phyloP scores from a whole-genome alignment of 2,797 vertebrate species.

The Triplophysa bombifrons region DNA sequence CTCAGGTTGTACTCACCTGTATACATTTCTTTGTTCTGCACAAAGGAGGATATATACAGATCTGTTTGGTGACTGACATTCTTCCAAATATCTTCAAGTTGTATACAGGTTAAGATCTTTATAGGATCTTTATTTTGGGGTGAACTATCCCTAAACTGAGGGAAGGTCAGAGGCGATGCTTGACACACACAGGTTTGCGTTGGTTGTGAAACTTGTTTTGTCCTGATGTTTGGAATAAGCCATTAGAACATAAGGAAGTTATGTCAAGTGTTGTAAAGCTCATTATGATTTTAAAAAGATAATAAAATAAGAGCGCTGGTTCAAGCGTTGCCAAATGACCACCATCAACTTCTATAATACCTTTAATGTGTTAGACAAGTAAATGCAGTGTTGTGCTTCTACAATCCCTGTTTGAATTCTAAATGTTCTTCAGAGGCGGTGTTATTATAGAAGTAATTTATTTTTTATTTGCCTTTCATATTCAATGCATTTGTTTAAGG shows the following conservation, averaged over 20 bases:
- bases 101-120: no score
- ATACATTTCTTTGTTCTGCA: no score
- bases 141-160: no score
- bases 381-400: not conserved
- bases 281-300: conserved; percentile 55
- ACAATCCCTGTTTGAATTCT: conserved; percentile 3
- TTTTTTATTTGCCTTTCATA: not conserved
- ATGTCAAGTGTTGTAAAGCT: conserved; percentile 42
- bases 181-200: no score
- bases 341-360: conserved; percentile 23
- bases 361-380: conserved; percentile 6
- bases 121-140: no score
- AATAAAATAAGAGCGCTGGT: conserved; percentile 48
- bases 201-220: not conserved
- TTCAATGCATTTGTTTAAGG: no score
- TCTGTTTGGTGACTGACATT: no score
- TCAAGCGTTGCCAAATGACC: conserved; percentile 36
- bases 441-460: not conserved
- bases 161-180: no score
- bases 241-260: conserved; percentile 33
- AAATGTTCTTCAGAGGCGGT: not conserved
- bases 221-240: conserved; percentile 45
- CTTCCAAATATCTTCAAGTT: no score
- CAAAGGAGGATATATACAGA: no score
- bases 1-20: no score